These are phyloP conservation scores for Cordilura impudica DNA, from an alignment of 2,888 invertebrate species.

Conservation along the genomic window DNA sequence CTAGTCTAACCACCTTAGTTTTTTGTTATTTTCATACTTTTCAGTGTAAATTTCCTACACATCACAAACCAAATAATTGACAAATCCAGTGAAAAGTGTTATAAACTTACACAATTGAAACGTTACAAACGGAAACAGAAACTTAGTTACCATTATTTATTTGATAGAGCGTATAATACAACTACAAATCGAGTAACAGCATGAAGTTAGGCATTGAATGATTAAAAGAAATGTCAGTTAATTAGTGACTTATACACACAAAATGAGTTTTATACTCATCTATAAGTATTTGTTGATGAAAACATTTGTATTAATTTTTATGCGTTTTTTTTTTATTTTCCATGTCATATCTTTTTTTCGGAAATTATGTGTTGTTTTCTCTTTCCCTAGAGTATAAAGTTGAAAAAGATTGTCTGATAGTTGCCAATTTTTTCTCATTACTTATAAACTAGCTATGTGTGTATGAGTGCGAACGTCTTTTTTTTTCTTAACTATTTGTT, in stretches of 20 bases:
- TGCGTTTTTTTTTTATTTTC: neutral
- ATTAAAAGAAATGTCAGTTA: slow-evolving; percentile 18
- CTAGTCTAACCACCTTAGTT: too few relatives aligned
- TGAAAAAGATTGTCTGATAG: slow-evolving; percentile 8
- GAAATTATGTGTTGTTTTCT: neutral
- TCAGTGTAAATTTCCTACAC: too few relatives aligned
- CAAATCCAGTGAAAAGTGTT: too few relatives aligned
- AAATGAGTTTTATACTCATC: neutral
- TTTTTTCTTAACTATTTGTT: neutral
- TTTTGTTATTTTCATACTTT: too few relatives aligned
- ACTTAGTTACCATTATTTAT: too few relatives aligned
- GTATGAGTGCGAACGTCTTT: neutral
- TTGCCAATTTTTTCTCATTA: slow-evolving; percentile 35
- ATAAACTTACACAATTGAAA: too few relatives aligned
- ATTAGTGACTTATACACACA: slow-evolving; percentile 31
- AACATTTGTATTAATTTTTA: neutral
- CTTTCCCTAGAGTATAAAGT: neutral
- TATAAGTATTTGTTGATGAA: neutral
- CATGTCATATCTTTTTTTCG: neutral
- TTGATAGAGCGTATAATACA: too few relatives aligned
- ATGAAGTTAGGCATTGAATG: slow-evolving; percentile 18
- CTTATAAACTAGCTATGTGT: neutral
- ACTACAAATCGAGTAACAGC: slow-evolving; percentile 26
- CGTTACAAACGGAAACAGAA: too few relatives aligned
- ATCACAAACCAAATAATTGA: too few relatives aligned